Evolutionary conservation across 2,888 invertebrate genomes (phyloP), one percentile per base, ranked within the genome.

Genomic region (Cabera pusaria): DNA sequence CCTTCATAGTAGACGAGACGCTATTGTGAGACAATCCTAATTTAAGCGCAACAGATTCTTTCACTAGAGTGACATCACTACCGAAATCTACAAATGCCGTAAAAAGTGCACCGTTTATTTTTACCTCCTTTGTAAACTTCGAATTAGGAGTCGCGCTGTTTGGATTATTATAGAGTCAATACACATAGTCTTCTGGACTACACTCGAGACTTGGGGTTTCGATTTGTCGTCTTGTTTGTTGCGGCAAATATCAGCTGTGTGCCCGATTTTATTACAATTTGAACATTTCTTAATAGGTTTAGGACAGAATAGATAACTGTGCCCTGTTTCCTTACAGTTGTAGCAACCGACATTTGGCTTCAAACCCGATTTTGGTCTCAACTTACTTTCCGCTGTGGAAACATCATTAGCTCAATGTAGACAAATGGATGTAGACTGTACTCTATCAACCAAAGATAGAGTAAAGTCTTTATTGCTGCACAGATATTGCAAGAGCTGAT

Each of bases 61-160:
- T 21, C 2, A 29, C 4, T 5, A 19, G 10, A 1, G 33, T 9
- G 1, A 9, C 9, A 9, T 33, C 25, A 6, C 33, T 33, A n/a
- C 33, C 25, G 5, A 31, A 31, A 22, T 31, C 23, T 9, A 31
- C 17, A 6, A 23, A 31, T 6, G 31, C 9, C n/a, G 22, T 12
- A 1, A 31, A 1, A 2, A 4, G 2, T 1, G n/a, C 9, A 11
- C 16, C 23, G n/a, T 23, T 25, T 8, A 33, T 7, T 2, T 5
- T 6, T 3, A 25, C 14, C 1, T 24, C 18, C n/a, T 33, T 33
- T 6, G 11, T 7, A 7, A 24, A 33, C 10, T 33, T 33, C 1
- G 11, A 1, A 9, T 25, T 33, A 0, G 19, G 12, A 8, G n/a
- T n/a, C n/a, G n/a, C n/a, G n/a, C n/a, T n/a, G n/a, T n/a, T 16